Base-by-base conservation (phyloP, 2,888 invertebrate species). In the Villa cingulata region DNA sequence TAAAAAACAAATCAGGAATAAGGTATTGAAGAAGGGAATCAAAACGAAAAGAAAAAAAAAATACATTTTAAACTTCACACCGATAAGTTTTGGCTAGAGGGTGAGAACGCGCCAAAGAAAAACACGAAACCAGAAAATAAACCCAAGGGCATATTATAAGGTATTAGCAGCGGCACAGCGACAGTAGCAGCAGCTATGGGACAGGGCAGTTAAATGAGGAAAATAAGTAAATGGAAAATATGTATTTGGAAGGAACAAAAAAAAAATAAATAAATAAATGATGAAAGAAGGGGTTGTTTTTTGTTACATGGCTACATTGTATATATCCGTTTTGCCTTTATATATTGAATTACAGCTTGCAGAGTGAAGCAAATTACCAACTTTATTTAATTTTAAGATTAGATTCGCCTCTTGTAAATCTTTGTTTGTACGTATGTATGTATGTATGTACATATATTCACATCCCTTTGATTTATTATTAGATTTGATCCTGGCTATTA, bases 401-500 rank as follows among this genome's bases (percentile, higher is more conserved):
- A 39, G 19, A 37, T 46, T 46, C 36, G 36, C 23, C 46, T 18
- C 12, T 3, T 32, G n/a, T n/a, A n/a, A n/a, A n/a, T n/a, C n/a
- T n/a, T n/a, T n/a, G n/a, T n/a, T n/a, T n/a, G n/a, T n/a, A n/a
- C n/a, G n/a, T n/a, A n/a, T n/a, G n/a, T n/a, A n/a, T n/a, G n/a
- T n/a, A n/a, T n/a, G n/a, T n/a, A n/a, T n/a, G n/a, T n/a, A n/a
- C 34, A 41, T 16, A 41, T 36, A 17, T 41, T 17, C 7, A 7
- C 37, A 6, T 18, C 37, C 37, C 32, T 37, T 45, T 45, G 48
- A 48, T 48, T 48, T 48, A 48, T 48, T 40, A 48, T 48, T 48
- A 43, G 45, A 48, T 48, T 48, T 48, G 41, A 48, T 48, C 48
- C 44, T 37, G 45, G 41, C 45, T 48, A 48, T 48, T 48, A 48